These are phyloP conservation scores for Mylabris sibirica DNA, from an alignment of 2,888 invertebrate species.

Conservation along the genomic window DNA sequence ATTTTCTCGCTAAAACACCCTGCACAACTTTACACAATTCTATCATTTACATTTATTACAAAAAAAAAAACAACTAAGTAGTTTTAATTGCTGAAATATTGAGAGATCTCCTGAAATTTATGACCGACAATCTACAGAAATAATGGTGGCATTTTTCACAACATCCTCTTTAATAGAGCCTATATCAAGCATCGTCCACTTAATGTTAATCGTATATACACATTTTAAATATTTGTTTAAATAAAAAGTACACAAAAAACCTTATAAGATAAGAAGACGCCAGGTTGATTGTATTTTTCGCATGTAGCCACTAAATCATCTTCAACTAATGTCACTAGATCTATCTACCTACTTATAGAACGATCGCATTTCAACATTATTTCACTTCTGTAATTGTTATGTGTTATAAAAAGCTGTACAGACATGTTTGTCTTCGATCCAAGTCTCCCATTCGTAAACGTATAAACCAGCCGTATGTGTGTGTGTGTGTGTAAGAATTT, in stretches of 20 bases:
- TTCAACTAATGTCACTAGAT: background rate
- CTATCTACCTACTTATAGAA: background rate
- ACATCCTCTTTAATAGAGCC: slow-evolving; percentile 25
- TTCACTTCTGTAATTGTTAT: slow-evolving; percentile 54
- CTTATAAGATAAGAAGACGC: background rate
- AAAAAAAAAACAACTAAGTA: no score
- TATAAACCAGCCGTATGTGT: slow-evolving; percentile 53
- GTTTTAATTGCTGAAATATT: slow-evolving; percentile 24
- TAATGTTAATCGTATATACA: slow-evolving; percentile 21
- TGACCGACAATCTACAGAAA: slow-evolving; percentile 20
- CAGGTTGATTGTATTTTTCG: background rate
- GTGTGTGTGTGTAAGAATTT: slow-evolving; percentile 49
- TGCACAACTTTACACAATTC: background rate
- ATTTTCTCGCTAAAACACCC: slow-evolving; percentile 16
- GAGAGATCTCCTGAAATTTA: slow-evolving; percentile 24
- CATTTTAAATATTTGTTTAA: background rate
- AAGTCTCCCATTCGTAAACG: slow-evolving; percentile 49
- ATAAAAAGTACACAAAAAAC: background rate
- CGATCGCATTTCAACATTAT: slow-evolving; percentile 45
- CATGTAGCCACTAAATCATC: background rate
- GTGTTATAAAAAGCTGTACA: slow-evolving; percentile 54
- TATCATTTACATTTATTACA: no score
- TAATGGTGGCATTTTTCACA: slow-evolving; percentile 40
- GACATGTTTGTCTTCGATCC: slow-evolving; percentile 53
- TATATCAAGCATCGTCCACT: slow-evolving; percentile 26